phyloP scores from a whole-genome alignment of 2,113 vertebrate genomes.

The Apus apus region DNA sequence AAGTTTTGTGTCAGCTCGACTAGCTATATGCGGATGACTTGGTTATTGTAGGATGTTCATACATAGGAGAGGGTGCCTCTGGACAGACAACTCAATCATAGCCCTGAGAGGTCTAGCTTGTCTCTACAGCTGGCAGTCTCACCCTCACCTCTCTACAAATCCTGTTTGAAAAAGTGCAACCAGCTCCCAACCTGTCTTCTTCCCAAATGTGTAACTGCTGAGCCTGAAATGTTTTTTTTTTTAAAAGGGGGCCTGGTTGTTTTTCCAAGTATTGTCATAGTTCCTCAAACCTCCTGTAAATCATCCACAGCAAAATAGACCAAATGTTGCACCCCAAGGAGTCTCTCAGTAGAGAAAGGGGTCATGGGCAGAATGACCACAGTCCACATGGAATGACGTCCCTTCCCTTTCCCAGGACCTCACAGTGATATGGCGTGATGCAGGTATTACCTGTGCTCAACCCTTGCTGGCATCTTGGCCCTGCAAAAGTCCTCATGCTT shows the following conservation, averaged over 20 bases:
- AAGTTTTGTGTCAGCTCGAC: not conserved
- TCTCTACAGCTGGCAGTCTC: not conserved
- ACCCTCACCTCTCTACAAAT: not conserved
- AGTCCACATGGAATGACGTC: not conserved
- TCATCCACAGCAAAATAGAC: not conserved
- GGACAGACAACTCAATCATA: not conserved
- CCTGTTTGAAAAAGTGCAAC: not conserved
- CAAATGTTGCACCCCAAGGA: fast-evolving
- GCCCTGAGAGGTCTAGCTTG: not conserved
- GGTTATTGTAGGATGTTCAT: not conserved
- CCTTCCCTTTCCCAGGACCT: not conserved
- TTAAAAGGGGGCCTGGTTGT: not conserved
- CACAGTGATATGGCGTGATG: not conserved
- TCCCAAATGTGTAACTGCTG: not conserved
- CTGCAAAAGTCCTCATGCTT: not conserved
- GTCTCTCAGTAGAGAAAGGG: not conserved
- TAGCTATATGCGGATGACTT: not conserved
- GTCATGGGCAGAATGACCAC: not conserved
- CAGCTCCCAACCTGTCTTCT: not conserved
- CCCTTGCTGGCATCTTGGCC: not conserved
- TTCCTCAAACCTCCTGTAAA: not conserved
- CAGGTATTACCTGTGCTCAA: not conserved
- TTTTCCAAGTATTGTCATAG: not conserved
- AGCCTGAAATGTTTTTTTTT: not conserved
- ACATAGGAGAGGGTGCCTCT: not conserved